phyloP scores from a whole-genome alignment of 2,888 invertebrate species.

The Zaprionus obscuricornis region DNA sequence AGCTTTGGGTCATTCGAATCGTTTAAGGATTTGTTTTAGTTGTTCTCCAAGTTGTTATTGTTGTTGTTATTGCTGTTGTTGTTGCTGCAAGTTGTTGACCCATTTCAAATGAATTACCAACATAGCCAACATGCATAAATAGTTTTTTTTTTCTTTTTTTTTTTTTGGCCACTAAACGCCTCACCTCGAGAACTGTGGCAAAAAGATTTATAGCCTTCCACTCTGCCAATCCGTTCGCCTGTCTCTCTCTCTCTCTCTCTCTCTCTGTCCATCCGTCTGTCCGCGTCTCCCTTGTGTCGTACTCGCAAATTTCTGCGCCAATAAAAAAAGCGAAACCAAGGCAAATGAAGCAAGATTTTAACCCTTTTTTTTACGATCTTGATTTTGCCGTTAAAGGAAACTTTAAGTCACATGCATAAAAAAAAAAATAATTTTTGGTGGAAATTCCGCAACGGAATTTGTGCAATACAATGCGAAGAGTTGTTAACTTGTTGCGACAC shows the following conservation, averaged over 20 bases:
- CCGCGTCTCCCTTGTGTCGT: background rate
- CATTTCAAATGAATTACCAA: slow-evolving; percentile 76
- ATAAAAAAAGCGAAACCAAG: slow-evolving; percentile 49
- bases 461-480: background rate
- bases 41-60: slow-evolving; percentile 41
- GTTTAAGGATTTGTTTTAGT: slow-evolving; percentile 68
- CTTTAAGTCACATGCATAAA: slow-evolving; percentile 10
- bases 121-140: slow-evolving; percentile 39
- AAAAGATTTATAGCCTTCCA: slow-evolving; percentile 69
- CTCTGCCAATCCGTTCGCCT: too few relatives aligned
- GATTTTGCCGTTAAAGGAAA: slow-evolving; percentile 54
- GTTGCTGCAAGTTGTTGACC: slow-evolving; percentile 69
- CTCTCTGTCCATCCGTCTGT: background rate
- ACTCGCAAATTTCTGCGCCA: slow-evolving; percentile 17
- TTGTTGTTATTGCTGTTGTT: slow-evolving; percentile 20
- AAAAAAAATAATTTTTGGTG: background rate
- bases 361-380: slow-evolving; percentile 50
- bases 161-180: slow-evolving; percentile 68
- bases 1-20: slow-evolving; percentile 62
- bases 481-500: slow-evolving; percentile 53
- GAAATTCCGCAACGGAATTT: slow-evolving; percentile 1
- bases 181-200: slow-evolving; percentile 57
- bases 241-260: too few relatives aligned
- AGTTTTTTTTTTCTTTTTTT: slow-evolving; percentile 42
- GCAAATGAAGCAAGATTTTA: slow-evolving; percentile 55